Percentiles rank a stretch among this genome's conserved stretches.
These are phyloP conservation scores for Peromyscus eremicus DNA, from an alignment of 2,797 vertebrate genomes.

Conservation along the genomic window DNA sequence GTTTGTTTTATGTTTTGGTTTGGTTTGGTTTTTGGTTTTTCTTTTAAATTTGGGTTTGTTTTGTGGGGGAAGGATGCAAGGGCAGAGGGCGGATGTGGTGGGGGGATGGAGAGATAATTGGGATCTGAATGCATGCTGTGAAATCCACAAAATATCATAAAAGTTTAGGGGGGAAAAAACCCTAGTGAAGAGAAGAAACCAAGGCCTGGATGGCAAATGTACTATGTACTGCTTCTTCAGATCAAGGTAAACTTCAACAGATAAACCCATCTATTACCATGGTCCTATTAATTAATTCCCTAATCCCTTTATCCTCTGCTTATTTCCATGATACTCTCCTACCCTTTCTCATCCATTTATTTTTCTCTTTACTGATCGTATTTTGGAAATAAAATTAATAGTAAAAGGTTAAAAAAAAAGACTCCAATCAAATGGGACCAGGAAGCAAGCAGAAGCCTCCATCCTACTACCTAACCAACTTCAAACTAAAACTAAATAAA, in stretches of 20 bases:
- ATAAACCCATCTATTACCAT: background rate
- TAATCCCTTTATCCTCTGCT: background rate
- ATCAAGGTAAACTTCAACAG: background rate
- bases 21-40: too few species aligned
- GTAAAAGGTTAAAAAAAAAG: background rate
- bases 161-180: background rate
- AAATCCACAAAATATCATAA: too few species aligned
- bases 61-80: too few species aligned
- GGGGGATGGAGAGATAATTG: too few species aligned
- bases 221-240: background rate
- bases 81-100: too few species aligned
- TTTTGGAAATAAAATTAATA: slow-evolving; percentile 3
- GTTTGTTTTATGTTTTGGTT: too few species aligned
- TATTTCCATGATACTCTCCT: background rate
- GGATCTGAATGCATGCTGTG: too few species aligned
- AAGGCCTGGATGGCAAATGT: background rate
- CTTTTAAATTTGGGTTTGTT: too few species aligned
- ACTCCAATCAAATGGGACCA: background rate
- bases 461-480: background rate
- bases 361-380: background rate
- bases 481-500: slow-evolving; percentile 1
- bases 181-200: background rate
- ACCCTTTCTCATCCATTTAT: background rate
- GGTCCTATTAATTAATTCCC: background rate
- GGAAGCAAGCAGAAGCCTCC: background rate